A percentile compares a stretch with the other conserved stretches of the same genome.
These are phyloP conservation scores for Anser brachyrhynchus DNA, from an alignment of 2,113 vertebrate species.

Conservation along the genomic window DNA sequence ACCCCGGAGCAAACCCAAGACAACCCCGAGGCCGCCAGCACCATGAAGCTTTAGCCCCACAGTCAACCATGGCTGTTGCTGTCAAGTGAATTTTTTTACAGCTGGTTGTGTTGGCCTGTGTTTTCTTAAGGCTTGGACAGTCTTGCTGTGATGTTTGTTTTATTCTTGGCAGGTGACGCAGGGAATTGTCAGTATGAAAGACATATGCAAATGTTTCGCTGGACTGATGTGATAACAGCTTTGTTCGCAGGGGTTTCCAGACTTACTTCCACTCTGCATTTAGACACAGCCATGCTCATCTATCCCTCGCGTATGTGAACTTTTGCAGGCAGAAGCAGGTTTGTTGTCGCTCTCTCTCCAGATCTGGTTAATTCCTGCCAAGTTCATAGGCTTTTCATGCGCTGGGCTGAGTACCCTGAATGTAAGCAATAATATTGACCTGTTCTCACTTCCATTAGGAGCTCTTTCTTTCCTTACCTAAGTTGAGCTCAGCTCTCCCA, in stretches of 20 bases:
- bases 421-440: conserved; percentile 10
- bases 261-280: not conserved
- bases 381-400: not conserved
- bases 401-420: not conserved
- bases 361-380: not conserved
- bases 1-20: not conserved
- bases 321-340: not conserved
- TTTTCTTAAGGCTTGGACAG: not conserved
- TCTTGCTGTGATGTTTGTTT: not conserved
- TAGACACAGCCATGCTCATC: not conserved
- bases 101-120: not conserved
- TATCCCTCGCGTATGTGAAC: not conserved
- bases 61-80: not conserved
- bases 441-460: not conserved
- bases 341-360: not conserved
- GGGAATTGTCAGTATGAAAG: not conserved
- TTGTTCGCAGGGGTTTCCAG: not conserved
- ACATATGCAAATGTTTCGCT: not conserved
- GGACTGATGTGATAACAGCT: not conserved
- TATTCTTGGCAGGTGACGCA: not conserved
- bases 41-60: not conserved
- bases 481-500: not conserved
- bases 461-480: not conserved
- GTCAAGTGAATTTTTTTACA: not conserved
- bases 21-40: not conserved